Evolutionary conservation across 2,113 vertebrate genomes (phyloP), one percentile per base, ranked within the genome.

Genomic region (Vulpes ferrilata): DNA sequence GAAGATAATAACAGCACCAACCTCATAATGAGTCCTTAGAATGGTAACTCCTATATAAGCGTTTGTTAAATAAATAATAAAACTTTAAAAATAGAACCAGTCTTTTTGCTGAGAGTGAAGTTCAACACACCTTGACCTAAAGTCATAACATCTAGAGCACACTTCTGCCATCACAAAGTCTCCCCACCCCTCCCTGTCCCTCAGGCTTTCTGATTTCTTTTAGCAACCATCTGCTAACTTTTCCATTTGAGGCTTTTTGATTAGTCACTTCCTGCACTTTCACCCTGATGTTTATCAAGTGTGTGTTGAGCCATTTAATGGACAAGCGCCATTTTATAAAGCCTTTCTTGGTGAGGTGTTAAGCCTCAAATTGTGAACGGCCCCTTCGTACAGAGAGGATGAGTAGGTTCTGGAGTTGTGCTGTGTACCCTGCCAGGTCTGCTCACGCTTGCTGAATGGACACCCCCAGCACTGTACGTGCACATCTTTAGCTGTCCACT

Each of bases 241-340:
- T 97, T 90, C 96, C 88, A 96, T 65, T 90, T 6, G 11, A 82
- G 55, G 25, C 69, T 93, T 96, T 94, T 95, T 19, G 30, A 96
- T 97, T 89, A 97, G 85, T 98, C 97, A 98, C 73, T 96, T 98
- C 96, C 97, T 98, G 73, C 69, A 90, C 69, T 96, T 97, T 95
- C 83, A 88, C 96, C 93, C 92, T 57, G 62, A 94, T 95, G 53
- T 87, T 92, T 96, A 93, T 93, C 92, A 94, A 85, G 20, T 59
- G 25, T 96, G 62, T 87, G 73, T 71, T 88, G 60, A 83, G 86
- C 88, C 57, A 65, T 16, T 87, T 57, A 65, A 73, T 53, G 48
- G 79, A 43, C 74, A 88, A 88, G 48, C n/a, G 67, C 88, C 30
- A 67, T 88, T 95, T 96, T 73, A 94, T 55, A 88, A 95, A 95